Percentiles rank a stretch among this genome's conserved stretches.
Conservation (phyloP, 2,113 vertebrate genomes). For the Felis chaus region DNA sequence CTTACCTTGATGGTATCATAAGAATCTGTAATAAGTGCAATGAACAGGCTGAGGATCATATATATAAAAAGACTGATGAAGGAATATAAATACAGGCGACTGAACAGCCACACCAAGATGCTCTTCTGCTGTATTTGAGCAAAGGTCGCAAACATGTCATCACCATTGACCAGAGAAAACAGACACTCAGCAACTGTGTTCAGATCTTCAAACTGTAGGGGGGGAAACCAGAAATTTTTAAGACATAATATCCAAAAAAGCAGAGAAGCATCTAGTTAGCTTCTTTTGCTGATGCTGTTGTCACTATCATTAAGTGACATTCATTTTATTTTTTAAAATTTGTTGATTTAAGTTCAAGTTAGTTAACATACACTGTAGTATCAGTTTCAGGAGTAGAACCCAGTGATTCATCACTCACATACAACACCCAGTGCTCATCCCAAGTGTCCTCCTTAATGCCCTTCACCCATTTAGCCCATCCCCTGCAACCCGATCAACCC, state of each 20-base stretch:
- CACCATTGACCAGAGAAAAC: slow-evolving; percentile 97
- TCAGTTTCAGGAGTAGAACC: no score
- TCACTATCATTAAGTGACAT: background rate
- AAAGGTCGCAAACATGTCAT: slow-evolving; percentile 99
- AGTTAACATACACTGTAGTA: no score
- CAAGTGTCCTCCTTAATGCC: no score
- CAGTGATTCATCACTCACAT: no score
- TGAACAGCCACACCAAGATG: slow-evolving; percentile 95
- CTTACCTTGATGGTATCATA: slow-evolving; percentile 98
- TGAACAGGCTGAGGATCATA: slow-evolving; percentile 99
- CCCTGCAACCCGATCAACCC: no score
- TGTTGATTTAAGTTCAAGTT: background rate
- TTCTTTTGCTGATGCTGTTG: background rate
- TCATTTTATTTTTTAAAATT: background rate
- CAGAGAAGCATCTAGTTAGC: background rate
- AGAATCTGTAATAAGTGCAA: slow-evolving; percentile 97
- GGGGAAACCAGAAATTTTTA: background rate
- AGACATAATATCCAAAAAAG: background rate
- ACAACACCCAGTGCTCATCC: no score
- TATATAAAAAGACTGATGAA: slow-evolving; percentile 99
- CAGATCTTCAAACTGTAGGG: slow-evolving; percentile 93
- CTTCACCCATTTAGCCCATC: no score
- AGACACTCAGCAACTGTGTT: slow-evolving; percentile 95
- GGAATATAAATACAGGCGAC: slow-evolving; percentile 94
- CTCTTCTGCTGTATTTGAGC: slow-evolving; percentile 96